Evolutionary conservation across 2,888 invertebrate genomes (phyloP).

Genomic region (Diloba caeruleocephala): DNA sequence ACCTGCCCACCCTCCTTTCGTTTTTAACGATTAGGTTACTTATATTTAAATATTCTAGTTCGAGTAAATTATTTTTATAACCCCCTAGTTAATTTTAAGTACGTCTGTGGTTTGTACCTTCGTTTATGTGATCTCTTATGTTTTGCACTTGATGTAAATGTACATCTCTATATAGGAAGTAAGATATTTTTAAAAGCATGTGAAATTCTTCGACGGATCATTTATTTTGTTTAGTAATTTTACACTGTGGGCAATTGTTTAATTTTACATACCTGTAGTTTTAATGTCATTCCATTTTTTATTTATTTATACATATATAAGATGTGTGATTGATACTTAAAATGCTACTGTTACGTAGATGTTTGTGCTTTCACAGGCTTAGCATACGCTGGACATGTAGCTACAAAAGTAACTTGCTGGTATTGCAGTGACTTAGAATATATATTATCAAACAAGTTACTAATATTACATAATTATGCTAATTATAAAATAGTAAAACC

Average conservation of each 20-base stretch:
- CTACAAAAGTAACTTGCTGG: not conserved
- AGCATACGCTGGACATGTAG: slow-evolving; percentile 14
- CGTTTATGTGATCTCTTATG: slow-evolving; percentile 22
- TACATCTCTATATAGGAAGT: too few species aligned
- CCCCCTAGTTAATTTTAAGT: slow-evolving; percentile 40
- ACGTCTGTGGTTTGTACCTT: slow-evolving; percentile 40
- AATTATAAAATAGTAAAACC: too few species aligned
- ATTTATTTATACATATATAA: not conserved
- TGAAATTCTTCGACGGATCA: slow-evolving; percentile 11
- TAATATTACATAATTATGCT: too few species aligned
- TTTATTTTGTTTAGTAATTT: slow-evolving; percentile 17
- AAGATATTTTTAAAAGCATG: not conserved
- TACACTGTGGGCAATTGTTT: slow-evolving; percentile 28
- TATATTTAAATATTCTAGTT: slow-evolving; percentile 50
- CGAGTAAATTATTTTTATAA: slow-evolving; percentile 55
- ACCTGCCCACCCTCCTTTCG: slow-evolving; percentile 80
- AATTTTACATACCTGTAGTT: slow-evolving; percentile 3
- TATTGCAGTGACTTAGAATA: too few species aligned
- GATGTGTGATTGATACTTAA: too few species aligned
- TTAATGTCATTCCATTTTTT: slow-evolving; percentile 22
- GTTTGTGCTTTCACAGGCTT: slow-evolving; percentile 17
- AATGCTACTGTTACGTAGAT: slow-evolving; percentile 6
- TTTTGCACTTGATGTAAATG: slow-evolving; percentile 11
- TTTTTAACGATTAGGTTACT: slow-evolving; percentile 57
- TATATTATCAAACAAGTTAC: too few species aligned